Evolutionary conservation across 1,140 invertebrate species (phyloP), one percentile per base, ranked within the genome.

Genomic region (Ostrea denselamellosa): DNA sequence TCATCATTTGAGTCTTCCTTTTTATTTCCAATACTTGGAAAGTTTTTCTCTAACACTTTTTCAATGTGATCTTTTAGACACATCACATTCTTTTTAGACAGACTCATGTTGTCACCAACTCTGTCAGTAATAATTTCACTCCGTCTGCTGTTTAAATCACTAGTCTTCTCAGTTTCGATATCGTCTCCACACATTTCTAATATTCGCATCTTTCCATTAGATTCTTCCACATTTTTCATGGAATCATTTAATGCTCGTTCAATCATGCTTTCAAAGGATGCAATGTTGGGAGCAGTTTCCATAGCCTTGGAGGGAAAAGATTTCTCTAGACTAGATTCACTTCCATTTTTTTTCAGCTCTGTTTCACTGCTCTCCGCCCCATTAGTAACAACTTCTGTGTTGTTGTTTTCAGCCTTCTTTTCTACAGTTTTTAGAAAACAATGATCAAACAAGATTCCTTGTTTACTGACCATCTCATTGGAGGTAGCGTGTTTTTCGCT

Each of bases 51-150:
- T 8, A 93, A 89, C 53, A 92, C 91, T 85, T 90, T 90, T 88
- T 93, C 92, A 51, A 93, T 92, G 86, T 93, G 93, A 82, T 93
- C 93, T 86, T 92, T 93, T 12, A 93, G 88, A 86, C 87, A 91
- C 44, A 93, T 83, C 10, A 88, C 86, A 85, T 88, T 88, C 52
- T 62, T 81, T 56, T 88, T 87, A 25, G 87, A 86, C 9, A 90
- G 52, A 77, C 85, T 86, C 89, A 90, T 86, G 86, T 87, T 86
- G 9, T 89, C 88, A 51, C 44, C 85, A 14, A 9, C 51, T 68
- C 10, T 62, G 62, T 87, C 56, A 34, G 19, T 82, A 17, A n/a
- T 34, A 44, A 8, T 77, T 12, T 87, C 68, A 28, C 71, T 34
- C 22, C n/a, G 58, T 81, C 56, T 62, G 56, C 17, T 7, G n/a